phyloP scores from a whole-genome alignment of 1,140 invertebrate species.

The Drosophila oshimai region DNA sequence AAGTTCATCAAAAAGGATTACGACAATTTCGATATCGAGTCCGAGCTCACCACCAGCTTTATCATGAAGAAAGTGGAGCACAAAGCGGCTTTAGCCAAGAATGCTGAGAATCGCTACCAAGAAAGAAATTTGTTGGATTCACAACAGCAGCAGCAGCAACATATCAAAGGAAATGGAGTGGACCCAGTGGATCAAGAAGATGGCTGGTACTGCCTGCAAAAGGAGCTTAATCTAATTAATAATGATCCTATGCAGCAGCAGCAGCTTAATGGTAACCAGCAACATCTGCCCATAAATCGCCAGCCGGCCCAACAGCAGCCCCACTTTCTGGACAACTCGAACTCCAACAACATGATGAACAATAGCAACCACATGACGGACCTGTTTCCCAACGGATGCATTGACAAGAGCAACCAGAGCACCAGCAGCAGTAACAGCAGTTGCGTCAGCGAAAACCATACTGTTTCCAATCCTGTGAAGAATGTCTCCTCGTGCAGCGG shows the following conservation, averaged over 20 bases:
- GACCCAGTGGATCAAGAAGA: slow-evolving; percentile 82
- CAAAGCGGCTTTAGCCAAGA: slow-evolving; percentile 38
- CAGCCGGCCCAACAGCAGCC: slow-evolving; percentile 46
- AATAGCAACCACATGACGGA: slow-evolving; percentile 60
- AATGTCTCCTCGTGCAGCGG: slow-evolving; percentile 62
- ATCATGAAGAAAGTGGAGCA: slow-evolving; percentile 81
- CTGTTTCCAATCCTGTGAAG: slow-evolving; percentile 21
- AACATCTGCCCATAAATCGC: slow-evolving; percentile 6
- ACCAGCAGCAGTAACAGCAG: slow-evolving; percentile 61
- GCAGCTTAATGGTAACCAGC: slow-evolving; percentile 42
- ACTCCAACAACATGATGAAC: slow-evolving; percentile 25
- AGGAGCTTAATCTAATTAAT: slow-evolving; percentile 84
- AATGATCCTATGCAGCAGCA: slow-evolving; percentile 40
- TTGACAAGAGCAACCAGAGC: slow-evolving; percentile 70
- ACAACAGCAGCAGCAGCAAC: slow-evolving; percentile 39
- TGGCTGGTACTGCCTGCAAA: slow-evolving; percentile 88
- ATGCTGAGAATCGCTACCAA: slow-evolving; percentile 23
- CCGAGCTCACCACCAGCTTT: slow-evolving; percentile 76
- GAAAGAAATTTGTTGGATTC: slow-evolving; percentile 28
- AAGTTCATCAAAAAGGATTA: slow-evolving; percentile 73
- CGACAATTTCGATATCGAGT: slow-evolving; percentile 81
- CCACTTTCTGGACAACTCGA: slow-evolving; percentile 43
- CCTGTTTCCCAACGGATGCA: slow-evolving; percentile 75
- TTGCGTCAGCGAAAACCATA: slow-evolving; percentile 45
- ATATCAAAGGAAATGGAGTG: slow-evolving; percentile 45